Percentiles rank a stretch among this genome's conserved stretches.
These are phyloP conservation scores for Spilogale gracilis DNA, from an alignment of 2,113 vertebrate genomes.

Conservation along the genomic window DNA sequence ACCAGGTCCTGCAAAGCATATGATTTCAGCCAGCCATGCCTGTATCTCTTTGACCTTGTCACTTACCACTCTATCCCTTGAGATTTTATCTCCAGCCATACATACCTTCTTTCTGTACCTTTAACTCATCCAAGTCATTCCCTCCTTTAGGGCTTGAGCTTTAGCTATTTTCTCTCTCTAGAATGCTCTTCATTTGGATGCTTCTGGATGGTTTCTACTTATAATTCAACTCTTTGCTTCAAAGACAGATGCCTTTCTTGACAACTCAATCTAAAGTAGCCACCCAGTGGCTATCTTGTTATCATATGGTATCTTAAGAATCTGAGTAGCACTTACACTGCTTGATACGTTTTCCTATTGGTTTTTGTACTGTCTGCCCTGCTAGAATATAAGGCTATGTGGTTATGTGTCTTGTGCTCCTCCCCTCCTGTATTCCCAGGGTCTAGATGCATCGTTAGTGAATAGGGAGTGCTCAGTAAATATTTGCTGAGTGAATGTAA, in stretches of 20 bases:
- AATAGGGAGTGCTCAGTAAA: not conserved
- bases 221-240: not conserved
- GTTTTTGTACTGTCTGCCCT: not conserved
- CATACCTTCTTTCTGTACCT: not conserved
- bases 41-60: too few relatives aligned
- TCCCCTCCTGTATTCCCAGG: not conserved
- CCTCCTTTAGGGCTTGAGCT: not conserved
- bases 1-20: not conserved
- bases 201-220: not conserved
- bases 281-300: not conserved
- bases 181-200: not conserved
- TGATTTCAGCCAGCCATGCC: not conserved
- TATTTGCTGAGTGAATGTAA: not conserved
- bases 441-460: not conserved
- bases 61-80: not conserved
- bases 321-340: not conserved
- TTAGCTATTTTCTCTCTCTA: not conserved
- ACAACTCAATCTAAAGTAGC: not conserved
- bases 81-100: not conserved
- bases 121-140: not conserved
- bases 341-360: not conserved
- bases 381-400: not conserved
- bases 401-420: not conserved
- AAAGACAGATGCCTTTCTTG: not conserved
- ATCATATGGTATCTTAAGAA: not conserved